Evolutionary conservation across 2,888 invertebrate genomes (phyloP), one percentile per base, ranked within the genome.

Genomic region (Torymus auratus): DNA sequence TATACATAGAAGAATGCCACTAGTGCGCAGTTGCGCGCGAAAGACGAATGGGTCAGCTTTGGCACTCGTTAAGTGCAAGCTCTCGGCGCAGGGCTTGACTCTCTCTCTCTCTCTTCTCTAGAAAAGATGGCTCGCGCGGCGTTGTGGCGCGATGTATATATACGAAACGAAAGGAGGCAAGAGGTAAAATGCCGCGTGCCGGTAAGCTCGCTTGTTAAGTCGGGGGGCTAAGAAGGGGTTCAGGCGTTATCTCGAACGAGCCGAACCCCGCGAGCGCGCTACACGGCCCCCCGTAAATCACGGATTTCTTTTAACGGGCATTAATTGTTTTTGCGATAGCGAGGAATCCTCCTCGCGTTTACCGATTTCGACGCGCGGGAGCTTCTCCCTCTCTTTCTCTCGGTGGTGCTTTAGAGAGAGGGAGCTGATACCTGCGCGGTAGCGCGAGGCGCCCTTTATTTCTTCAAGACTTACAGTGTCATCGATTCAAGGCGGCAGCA

Each of bases 281-380:
- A 52, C 78, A 41, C 73, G 78, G 52, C 85, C 84, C 80, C 82
- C 86, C 83, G 87, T 91, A 90, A 90, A 91, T 91, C 90, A 90
- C 87, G 88, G 90, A 89, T 90, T 90, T 90, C 90, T 90, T 90
- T 90, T 89, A 90, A 90, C 89, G 89, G 88, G 88, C 89, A 89
- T 89, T 89, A 90, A 90, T 90, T 90, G 90, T 90, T 90, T 90
- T 90, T 89, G 90, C 88, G 88, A 90, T 89, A 90, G 89, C 86
- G 87, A 86, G 85, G 87, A 88, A 87, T 86, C 86, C 86, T 86
- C 86, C 86, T 83, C 79, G 84, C 41, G 82, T 72, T 77, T 69
- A 73, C 73, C 64, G 76, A 82, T 76, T 77, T 70, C 79, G 61
- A 71, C 60, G 58, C 64, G 58, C 65, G 41, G 5, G 5, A 41